Evolutionary conservation across 2,113 vertebrate genomes (phyloP).

Genomic region (Phaethon lepturus): DNA sequence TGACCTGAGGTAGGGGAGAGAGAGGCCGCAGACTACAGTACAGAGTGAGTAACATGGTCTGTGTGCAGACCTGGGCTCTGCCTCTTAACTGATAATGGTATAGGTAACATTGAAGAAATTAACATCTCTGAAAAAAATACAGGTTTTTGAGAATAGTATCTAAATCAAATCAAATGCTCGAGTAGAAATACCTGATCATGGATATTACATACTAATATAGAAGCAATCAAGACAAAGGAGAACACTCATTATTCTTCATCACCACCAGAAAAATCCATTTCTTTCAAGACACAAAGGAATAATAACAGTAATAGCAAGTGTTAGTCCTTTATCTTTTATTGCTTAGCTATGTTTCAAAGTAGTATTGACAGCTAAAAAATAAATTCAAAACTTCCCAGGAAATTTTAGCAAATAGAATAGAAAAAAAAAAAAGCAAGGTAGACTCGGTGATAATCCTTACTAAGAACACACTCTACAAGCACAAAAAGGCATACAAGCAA

Average conservation of each 20-base stretch:
- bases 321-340: background rate
- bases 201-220: background rate
- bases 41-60: background rate
- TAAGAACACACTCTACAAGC: background rate
- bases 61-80: background rate
- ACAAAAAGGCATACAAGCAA: background rate
- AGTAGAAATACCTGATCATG: background rate
- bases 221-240: background rate
- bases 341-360: background rate
- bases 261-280: background rate
- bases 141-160: background rate
- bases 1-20: background rate
- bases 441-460: background rate
- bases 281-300: background rate
- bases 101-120: background rate
- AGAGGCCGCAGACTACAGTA: background rate
- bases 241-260: background rate
- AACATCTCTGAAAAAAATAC: background rate
- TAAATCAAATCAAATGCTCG: background rate
- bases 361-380: background rate
- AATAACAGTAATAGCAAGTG: background rate
- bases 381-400: background rate
- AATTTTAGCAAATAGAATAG: background rate
- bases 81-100: background rate
- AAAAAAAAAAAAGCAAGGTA: background rate